Base-by-base conservation (phyloP, 1,140 invertebrate species). In the Ceratina calcarata region DNA sequence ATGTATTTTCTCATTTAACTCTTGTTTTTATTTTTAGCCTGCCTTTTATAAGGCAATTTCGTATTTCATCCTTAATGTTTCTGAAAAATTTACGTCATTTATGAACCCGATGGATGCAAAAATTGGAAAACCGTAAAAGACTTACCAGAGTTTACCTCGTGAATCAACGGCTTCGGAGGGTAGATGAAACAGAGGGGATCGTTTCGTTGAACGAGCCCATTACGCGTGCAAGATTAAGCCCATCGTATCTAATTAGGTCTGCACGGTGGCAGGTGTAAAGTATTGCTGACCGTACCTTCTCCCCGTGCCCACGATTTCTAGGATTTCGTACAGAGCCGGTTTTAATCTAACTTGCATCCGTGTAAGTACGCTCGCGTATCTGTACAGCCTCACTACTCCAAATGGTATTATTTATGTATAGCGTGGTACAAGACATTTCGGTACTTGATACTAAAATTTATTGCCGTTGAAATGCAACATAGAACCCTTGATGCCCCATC, bases 161-260 rank as follows among this genome's bases (percentile, higher is more conserved):
- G 18, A 65, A 24, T 15, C 15, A 0, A 1, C 13, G 20, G 3
- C 27, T 65, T 8, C n/a, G 3, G 10, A 51, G 0, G 0, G 45
- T 16, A n/a, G 3, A 1, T 51, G 15, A 27, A n/a, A 20, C 27
- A 24, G 49, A 32, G 51, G n/a, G 77, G 37, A 45, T 20, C 57
- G 67, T 78, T 81, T 60, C 37, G 67, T 71, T 70, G 53, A 65
- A 57, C 68, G 51, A 53, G 4, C 32, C 66, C 55, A 68, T 80
- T 71, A 67, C 27, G 55, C 55, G 60, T 45, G 27, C 24, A 13
- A 65, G 57, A 32, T 60, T 74, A 75, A 85, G 77, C 22, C 13
- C 55, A 20, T 24, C 61, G 24, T 20, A 27, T 85, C 70, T 86
- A 86, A 86, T 86, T 86, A 86, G 45, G 69, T 78, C 32, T 27